Percentiles rank a stretch among this genome's conserved stretches.
These are phyloP conservation scores for Scaptomyza polygonia DNA, from an alignment of 2,888 invertebrate species.

Conservation along the genomic window DNA sequence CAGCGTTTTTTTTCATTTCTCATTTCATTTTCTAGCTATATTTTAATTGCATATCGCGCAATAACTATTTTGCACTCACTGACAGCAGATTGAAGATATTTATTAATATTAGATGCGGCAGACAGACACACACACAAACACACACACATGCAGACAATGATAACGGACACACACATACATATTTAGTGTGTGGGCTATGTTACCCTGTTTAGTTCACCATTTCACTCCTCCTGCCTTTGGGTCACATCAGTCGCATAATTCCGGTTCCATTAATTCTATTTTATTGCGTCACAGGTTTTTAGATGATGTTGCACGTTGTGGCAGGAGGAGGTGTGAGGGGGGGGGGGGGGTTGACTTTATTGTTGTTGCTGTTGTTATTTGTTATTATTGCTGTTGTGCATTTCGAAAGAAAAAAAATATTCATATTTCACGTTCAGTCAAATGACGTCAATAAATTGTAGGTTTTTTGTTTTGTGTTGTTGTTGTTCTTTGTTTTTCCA, in stretches of 20 bases:
- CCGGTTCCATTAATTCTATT: constrained; percentile 78
- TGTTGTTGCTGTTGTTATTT: constrained; percentile 25
- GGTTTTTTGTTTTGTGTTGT: constrained; percentile 34
- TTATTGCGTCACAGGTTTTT: constrained; percentile 79
- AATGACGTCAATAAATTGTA: constrained; percentile 55
- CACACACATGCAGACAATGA: constrained; percentile 21
- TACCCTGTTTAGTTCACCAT: constrained; percentile 23
- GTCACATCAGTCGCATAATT: constrained; percentile 70
- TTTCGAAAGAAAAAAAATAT: constrained; percentile 56
- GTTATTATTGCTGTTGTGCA: constrained; percentile 20
- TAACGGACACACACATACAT: constrained; percentile 19
- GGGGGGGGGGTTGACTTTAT: too few species aligned
- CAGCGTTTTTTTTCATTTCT: too few species aligned
- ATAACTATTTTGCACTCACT: constrained; percentile 79
- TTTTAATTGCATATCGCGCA: constrained; percentile 83
- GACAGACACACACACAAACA: constrained; percentile 39
- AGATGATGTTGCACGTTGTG: constrained; percentile 62
- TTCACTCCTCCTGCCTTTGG: constrained; percentile 9
- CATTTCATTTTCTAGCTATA: constrained; percentile 75
- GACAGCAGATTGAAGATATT: constrained; percentile 81
- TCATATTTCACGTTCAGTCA: constrained; percentile 64
- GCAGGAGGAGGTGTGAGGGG: too few species aligned
- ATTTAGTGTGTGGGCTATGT: constrained; percentile 18
- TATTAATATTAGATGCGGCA: constrained; percentile 81
- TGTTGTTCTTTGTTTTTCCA: constrained; percentile 7